Base-by-base conservation (phyloP, 2,888 invertebrate species). In the Lasioglossum marginatum region DNA sequence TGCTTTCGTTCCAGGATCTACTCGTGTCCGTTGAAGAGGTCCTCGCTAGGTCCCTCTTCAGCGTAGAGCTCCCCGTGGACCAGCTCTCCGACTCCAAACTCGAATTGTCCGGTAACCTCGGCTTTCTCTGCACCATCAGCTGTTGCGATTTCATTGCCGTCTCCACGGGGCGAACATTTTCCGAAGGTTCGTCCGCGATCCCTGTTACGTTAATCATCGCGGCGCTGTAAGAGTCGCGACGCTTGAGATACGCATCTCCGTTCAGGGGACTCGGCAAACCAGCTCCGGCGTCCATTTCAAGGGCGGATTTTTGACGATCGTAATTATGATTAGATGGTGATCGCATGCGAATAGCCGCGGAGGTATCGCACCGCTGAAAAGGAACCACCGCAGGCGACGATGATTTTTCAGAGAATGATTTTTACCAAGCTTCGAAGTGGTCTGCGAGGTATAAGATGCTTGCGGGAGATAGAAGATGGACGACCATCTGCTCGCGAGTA, bases 141-240 rank as follows among this genome's bases (percentile, higher is more conserved):
- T 77, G 81, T 34, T 78, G 74, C 2, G 71, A 45, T 45, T 72
- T 81, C 23, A 70, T 70, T 31, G 77, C 23, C 12, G 8, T 12
- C 19, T 79, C 90, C 60, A 27, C 23, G 10, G 43, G 83, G 60
- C 87, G 87, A 23, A 79, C 72, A 40, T 80, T 71, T 71, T 91
- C 91, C 19, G 74, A 80, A 6, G 83, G 60, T 78, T 92, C 91
- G 45, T 88, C 89, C n/a, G 83, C 77, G 70, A 78, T 78, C 23
- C 81, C 76, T 34, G 90, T 88, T 79, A 90, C 90, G 60, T 92
- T 90, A 74, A 86, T 85, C 87, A 94, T 89, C 45, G 94, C 94
- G 19, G 88, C 91, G 82, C 85, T 90, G 83, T 94, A 94, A 45
- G 94, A 94, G 82, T 92, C 85, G 68, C 94, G 92, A 71, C 93